phyloP scores from a whole-genome alignment of 2,113 vertebrate genomes.

The Thryonomys swinderianus region DNA sequence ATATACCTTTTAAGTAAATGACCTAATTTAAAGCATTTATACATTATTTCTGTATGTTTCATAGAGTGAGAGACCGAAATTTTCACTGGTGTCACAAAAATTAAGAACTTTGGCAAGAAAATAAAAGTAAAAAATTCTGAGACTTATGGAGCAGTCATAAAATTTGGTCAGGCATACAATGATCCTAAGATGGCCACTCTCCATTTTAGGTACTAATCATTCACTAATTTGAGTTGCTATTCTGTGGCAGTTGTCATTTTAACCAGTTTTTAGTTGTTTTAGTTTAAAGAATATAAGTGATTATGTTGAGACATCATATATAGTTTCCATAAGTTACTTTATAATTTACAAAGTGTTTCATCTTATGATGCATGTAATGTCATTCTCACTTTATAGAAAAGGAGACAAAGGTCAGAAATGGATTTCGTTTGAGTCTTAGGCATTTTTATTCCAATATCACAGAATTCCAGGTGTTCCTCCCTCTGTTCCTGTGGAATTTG shows the following conservation, averaged over 20 bases:
- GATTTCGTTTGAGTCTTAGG: background rate
- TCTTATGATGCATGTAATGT: background rate
- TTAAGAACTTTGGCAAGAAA: conserved; percentile 57
- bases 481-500: background rate
- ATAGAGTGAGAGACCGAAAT: background rate
- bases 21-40: conserved; percentile 11
- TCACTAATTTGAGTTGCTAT: background rate
- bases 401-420: background rate
- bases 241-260: conserved; percentile 36
- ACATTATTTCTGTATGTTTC: conserved; percentile 1
- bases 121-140: conserved; percentile 47
- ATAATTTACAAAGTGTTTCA: background rate
- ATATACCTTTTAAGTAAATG: conserved; percentile 31
- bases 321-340: conserved; percentile 47
- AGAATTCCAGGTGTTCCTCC: background rate
- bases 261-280: conserved; percentile 59
- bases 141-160: background rate
- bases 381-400: background rate
- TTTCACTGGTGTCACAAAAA: conserved; percentile 30
- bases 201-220: background rate
- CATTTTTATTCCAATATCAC: conserved; percentile 26
- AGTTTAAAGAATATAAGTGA: background rate
- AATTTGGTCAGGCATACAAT: conserved; percentile 28
- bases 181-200: background rate
- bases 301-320: background rate